Base-by-base conservation (phyloP, 2,113 vertebrate species). In the Merops nubicus region DNA sequence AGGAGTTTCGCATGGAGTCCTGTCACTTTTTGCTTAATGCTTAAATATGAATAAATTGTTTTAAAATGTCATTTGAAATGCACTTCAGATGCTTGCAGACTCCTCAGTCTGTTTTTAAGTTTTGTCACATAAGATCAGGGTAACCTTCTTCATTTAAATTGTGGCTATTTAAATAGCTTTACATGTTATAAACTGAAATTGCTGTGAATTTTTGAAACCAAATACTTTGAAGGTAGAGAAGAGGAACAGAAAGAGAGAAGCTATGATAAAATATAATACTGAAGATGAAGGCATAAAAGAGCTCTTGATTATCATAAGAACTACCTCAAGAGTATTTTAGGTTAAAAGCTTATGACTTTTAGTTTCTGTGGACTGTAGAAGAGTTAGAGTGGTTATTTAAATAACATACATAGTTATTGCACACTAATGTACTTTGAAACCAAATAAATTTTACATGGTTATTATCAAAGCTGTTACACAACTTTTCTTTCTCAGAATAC, bases 401-500 rank as follows among this genome's bases (percentile, higher is more conserved):
- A 19, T 56, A 33, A 87, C 73, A 51, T 93, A 69, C 11, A 84
- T 96, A 48, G 85, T 29, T 97, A 95, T 57, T 98, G 85, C 96
- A 78, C 82, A 50, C 96, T 97, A 90, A 97, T 96, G 73, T 94
- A 67, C 89, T 85, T 88, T 73, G 93, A 78, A 93, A 92, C 47
- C 56, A 92, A 89, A 83, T 96, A 79, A 74, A 95, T 96, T 94
- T 98, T 97, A 97, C 97, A 97, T 97, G 97, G 98, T 98, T 96
- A 97, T 97, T 97, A 97, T 96, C 97, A 97, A 98, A 98, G 98
- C 98, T 98, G 96, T 98, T 98, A 97, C 98, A 86, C 97, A 96
- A 98, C 98, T 99, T 99, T 96, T 99, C 98, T 99, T 98, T 99
- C 98, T 98, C 98, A 99, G 99, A 99, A 98, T 99, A 99, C 99